phyloP scores from a whole-genome alignment of 2,113 vertebrate species.

The Paramormyrops kingsleyae region DNA sequence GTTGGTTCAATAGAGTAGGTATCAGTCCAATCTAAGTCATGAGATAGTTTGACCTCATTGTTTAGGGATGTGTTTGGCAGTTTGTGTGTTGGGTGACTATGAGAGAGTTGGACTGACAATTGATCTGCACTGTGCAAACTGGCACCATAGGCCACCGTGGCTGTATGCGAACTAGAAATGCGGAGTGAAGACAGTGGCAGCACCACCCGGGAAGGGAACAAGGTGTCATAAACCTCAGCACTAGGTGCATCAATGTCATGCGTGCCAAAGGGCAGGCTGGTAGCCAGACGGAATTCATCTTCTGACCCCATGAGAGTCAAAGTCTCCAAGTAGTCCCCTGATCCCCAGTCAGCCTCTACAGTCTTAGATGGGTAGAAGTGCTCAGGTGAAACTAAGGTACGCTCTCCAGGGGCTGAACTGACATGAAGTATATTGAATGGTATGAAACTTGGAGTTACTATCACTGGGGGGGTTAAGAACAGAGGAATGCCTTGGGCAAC shows the following conservation, averaged over 20 bases:
- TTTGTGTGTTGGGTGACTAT: background rate
- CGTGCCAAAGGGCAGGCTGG: conserved; percentile 49
- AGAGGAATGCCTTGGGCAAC: conserved; percentile 67
- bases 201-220: conserved; percentile 52
- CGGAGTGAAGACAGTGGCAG: conserved; percentile 51
- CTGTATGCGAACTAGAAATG: background rate
- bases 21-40: conserved; percentile 52
- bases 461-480: conserved; percentile 57
- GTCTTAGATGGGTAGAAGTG: conserved; percentile 43
- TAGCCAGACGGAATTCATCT: conserved; percentile 53
- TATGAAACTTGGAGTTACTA: conserved; percentile 57
- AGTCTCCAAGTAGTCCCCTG: conserved; percentile 75
- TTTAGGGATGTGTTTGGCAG: conserved; percentile 35
- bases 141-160: background rate
- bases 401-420: conserved; percentile 60
- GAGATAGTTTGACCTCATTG: conserved; percentile 39
- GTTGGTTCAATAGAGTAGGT: conserved; percentile 61
- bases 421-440: conserved; percentile 49
- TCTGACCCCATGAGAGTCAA: conserved; percentile 59
- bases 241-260: conserved; percentile 58
- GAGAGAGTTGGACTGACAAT: conserved; percentile 9
- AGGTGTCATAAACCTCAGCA: conserved; percentile 52
- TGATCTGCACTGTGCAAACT: conserved; percentile 19
- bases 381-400: conserved; percentile 48
- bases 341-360: conserved; percentile 68